Conservation (phyloP, 2,797 vertebrate species). For the Thalassophryne amazonica region DNA sequence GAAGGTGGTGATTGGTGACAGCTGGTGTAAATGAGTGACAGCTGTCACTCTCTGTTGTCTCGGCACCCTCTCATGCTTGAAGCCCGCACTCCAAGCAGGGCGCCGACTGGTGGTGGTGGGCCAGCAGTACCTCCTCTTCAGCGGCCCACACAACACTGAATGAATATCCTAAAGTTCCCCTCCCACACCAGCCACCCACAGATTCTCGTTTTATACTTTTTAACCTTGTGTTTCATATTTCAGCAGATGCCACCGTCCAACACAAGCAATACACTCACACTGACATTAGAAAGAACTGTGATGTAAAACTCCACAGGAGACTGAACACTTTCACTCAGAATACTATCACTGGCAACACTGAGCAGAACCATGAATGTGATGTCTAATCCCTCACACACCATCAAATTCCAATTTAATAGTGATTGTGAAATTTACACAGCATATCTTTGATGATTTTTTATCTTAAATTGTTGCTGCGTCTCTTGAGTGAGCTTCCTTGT, state of each 20-base stretch:
- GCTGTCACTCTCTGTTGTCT: too few species aligned
- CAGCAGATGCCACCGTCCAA: constrained; percentile 14
- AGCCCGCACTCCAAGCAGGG: too few species aligned
- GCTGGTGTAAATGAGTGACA: too few species aligned
- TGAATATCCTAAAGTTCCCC: too few species aligned
- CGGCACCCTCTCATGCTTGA: too few species aligned
- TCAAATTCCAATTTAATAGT: constrained; percentile 30
- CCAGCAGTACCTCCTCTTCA: too few species aligned
- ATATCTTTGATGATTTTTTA: not conserved
- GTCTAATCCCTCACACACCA: constrained; percentile 15
- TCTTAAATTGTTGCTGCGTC: not conserved
- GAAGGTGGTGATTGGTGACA: too few species aligned
- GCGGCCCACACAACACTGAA: too few species aligned
- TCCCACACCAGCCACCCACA: constrained; percentile 15
- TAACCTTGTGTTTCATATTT: constrained; percentile 34
- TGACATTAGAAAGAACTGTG: constrained; percentile 30
- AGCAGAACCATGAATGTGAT: constrained; percentile 17
- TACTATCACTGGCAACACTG: constrained; percentile 31
- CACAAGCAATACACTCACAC: constrained; percentile 13
- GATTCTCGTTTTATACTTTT: not conserved
- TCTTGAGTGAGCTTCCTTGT: not conserved
- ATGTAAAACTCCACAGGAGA: constrained; percentile 33
- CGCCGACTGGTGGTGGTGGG: too few species aligned
- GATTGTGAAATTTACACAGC: constrained; percentile 3
- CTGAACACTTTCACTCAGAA: constrained; percentile 37